phyloP scores from a whole-genome alignment of 2,113 vertebrate species.

The Astur gentilis region DNA sequence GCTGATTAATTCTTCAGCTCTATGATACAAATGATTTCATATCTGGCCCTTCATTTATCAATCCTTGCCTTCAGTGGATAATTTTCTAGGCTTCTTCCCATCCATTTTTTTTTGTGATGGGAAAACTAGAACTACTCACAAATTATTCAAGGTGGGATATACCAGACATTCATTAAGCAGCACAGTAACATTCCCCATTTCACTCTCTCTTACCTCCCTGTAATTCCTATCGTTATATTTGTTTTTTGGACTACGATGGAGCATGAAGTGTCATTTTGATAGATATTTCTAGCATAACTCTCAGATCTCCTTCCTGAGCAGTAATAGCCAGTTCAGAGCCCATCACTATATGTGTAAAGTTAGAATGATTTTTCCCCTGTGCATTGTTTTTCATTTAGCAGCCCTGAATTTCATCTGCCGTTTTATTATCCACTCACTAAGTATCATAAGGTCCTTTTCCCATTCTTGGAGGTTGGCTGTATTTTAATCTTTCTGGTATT shows the following conservation, averaged over 20 bases:
- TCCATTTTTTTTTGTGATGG: neutral
- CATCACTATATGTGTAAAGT: neutral
- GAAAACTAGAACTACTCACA: neutral
- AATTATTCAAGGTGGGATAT: neutral
- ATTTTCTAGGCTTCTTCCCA: neutral
- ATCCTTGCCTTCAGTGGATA: neutral
- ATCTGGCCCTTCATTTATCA: neutral
- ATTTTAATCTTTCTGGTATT: conserved; percentile 28
- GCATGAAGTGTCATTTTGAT: conserved; percentile 17
- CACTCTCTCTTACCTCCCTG: neutral
- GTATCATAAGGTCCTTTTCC: conserved; percentile 11
- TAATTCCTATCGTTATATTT: neutral
- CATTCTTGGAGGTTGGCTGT: neutral
- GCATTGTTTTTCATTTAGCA: conserved; percentile 54
- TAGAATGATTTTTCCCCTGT: conserved; percentile 21
- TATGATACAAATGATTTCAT: neutral
- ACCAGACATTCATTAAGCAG: neutral
- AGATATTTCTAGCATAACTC: neutral
- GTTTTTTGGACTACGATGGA: neutral
- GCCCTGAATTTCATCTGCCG: conserved; percentile 26
- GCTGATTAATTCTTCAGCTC: neutral
- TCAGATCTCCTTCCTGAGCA: conserved; percentile 3
- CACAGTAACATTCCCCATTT: neutral
- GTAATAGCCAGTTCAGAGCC: conserved; percentile 5
- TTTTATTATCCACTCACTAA: conserved; percentile 37